phyloP scores from a whole-genome alignment of 1,140 invertebrate species.

The Papilio dardanus region DNA sequence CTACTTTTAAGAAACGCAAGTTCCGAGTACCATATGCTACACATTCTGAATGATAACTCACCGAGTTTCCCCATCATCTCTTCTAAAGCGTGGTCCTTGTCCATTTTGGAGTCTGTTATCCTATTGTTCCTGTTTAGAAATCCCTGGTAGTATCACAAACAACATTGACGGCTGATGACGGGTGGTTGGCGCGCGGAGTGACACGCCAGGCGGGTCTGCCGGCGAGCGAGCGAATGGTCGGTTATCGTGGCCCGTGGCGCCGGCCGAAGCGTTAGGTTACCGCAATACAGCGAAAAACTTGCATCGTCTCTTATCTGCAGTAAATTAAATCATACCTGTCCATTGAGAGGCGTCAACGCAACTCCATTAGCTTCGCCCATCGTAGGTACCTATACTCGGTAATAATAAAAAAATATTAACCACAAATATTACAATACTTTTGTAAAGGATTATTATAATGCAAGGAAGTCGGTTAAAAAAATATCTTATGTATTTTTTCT shows the following conservation, averaged over 20 bases:
- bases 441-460: too few relatives aligned
- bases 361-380: slow-evolving; percentile 30
- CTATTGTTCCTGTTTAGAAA: slow-evolving; percentile 43
- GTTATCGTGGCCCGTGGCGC: slow-evolving; percentile 63
- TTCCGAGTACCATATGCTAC: slow-evolving; percentile 60
- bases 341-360: slow-evolving; percentile 46
- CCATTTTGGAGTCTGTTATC: slow-evolving; percentile 70
- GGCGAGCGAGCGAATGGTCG: slow-evolving; percentile 74
- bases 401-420: neutral
- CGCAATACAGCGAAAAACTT: slow-evolving; percentile 68
- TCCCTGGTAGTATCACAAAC: slow-evolving; percentile 65
- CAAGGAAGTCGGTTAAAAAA: too few relatives aligned
- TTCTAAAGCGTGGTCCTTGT: slow-evolving; percentile 85
- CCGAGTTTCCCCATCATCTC: slow-evolving; percentile 87
- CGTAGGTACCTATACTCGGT: neutral
- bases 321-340: slow-evolving; percentile 55
- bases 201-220: slow-evolving; percentile 67
- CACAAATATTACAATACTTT: too few relatives aligned
- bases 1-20: slow-evolving; percentile 41
- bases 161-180: slow-evolving; percentile 58
- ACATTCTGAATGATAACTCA: slow-evolving; percentile 65
- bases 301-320: slow-evolving; percentile 64
- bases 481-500: neutral
- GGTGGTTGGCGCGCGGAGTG: slow-evolving; percentile 42
- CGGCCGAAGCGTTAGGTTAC: slow-evolving; percentile 61